phyloP scores from a whole-genome alignment of 2,113 vertebrate genomes.

The Ardeotis arabs region DNA sequence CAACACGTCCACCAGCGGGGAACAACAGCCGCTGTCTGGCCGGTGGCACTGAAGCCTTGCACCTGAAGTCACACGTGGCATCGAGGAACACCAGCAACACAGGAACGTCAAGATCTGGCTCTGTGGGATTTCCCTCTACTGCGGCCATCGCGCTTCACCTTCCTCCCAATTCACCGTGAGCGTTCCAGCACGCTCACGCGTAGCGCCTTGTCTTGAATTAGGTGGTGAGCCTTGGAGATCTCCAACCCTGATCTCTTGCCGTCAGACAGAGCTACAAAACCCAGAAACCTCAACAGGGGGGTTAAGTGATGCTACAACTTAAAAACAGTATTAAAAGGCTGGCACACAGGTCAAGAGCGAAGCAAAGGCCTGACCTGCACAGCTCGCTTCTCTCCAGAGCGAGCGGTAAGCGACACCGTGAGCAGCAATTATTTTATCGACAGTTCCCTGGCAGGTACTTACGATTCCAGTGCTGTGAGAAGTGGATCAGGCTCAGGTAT shows the following conservation, averaged over 20 bases:
- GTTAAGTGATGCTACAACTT: background rate
- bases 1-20: background rate
- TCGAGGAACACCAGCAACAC: fast-evolving
- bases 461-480: conserved; percentile 91
- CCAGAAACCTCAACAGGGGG: background rate
- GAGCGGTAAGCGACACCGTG: fast-evolving
- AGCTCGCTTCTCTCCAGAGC: background rate
- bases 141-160: background rate
- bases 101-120: background rate
- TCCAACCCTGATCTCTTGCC: fast-evolving
- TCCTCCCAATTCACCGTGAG: background rate
- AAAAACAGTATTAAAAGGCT: no score
- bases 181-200: fast-evolving
- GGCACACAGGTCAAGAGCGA: background rate
- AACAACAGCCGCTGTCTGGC: background rate
- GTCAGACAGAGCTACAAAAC: background rate
- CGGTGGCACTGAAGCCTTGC: background rate
- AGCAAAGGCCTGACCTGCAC: background rate
- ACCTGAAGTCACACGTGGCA: background rate
- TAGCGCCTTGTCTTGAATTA: fast-evolving
- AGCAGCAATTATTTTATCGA: background rate
- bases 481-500: conserved; percentile 87
- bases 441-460: conserved; percentile 65
- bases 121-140: background rate
- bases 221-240: background rate